Evolutionary conservation across 2,888 invertebrate species (phyloP).

Genomic region (Amphipyra tragopoginis): DNA sequence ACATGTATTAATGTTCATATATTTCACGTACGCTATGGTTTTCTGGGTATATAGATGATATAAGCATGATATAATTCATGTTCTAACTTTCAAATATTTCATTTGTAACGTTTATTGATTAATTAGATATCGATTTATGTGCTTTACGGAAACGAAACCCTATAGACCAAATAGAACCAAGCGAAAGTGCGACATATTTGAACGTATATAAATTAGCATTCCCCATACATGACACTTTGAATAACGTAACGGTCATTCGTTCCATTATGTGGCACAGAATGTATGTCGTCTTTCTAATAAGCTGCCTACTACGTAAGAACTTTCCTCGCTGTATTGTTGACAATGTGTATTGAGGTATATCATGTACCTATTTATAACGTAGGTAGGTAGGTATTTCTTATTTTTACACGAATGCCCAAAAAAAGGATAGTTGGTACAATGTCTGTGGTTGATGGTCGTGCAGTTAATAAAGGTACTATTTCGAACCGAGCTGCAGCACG

Average conservation of each 20-base stretch:
- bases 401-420: too few species aligned
- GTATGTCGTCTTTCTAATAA: slow-evolving; percentile 51
- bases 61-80: slow-evolving; percentile 33
- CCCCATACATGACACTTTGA: slow-evolving; percentile 58
- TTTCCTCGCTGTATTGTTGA: slow-evolving; percentile 10
- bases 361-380: not conserved
- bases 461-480: too few species aligned
- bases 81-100: slow-evolving; percentile 44
- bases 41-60: slow-evolving; percentile 13
- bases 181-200: slow-evolving; percentile 64
- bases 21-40: not conserved
- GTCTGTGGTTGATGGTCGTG: too few species aligned
- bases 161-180: slow-evolving; percentile 16
- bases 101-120: slow-evolving; percentile 19
- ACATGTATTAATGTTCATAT: too few species aligned
- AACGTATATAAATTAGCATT: slow-evolving; percentile 66
- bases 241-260: slow-evolving; percentile 67
- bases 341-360: not conserved
- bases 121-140: slow-evolving; percentile 35
- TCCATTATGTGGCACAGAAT: slow-evolving; percentile 55
- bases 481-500: too few species aligned
- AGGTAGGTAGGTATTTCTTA: too few species aligned
- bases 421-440: too few species aligned
- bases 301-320: slow-evolving; percentile 27
- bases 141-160: slow-evolving; percentile 27